Evolutionary conservation across 1,140 invertebrate species (phyloP), one percentile per base, ranked within the genome.

Genomic region (Lepidostoma basale): DNA sequence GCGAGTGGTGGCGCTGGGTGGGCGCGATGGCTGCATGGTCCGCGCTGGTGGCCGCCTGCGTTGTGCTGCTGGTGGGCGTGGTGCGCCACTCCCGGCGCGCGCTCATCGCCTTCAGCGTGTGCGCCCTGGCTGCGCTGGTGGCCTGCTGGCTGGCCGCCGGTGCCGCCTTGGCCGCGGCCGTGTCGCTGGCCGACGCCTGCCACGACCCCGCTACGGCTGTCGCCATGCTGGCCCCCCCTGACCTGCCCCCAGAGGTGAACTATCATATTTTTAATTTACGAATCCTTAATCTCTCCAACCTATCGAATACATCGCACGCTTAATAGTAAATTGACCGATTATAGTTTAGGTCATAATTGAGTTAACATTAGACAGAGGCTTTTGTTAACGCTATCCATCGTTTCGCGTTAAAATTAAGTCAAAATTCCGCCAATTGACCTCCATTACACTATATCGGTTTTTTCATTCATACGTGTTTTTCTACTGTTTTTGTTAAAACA

Each of bases 121-220:
- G 94, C 74, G 94, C 93, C 25, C 81, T 97, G 56, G 87, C 95
- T 67, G 93, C 93, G 40, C 89, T 96, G n/a, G 95, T 96, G 71
- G 88, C 93, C 67, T 95, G 93, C 69, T 96, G 93, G 91, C 83
- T 94, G 58, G 89, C 93, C 83, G 90, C 92, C 18, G 94, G 93
- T 45, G 76, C 95, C 22, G 93, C 95, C 80, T 81, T 95, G 52
- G 89, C 91, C 22, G 86, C 88, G 10, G 89, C 90, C 47, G 92
- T 95, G 74, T 89, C 91, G 33, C 91, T 94, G 67, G 92, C 86
- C 81, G 81, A 88, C 88, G 83, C 90, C 82, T 78, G 92, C 83
- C 94, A 85, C 71, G 90, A 92, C 62, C 87, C 90, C 8, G 89
- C 90, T 25, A 90, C 93, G 62, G 92, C 91, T 56, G 81, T 93